Evolutionary conservation across 2,888 invertebrate genomes (phyloP).

Genomic region (Heliconius aoede): DNA sequence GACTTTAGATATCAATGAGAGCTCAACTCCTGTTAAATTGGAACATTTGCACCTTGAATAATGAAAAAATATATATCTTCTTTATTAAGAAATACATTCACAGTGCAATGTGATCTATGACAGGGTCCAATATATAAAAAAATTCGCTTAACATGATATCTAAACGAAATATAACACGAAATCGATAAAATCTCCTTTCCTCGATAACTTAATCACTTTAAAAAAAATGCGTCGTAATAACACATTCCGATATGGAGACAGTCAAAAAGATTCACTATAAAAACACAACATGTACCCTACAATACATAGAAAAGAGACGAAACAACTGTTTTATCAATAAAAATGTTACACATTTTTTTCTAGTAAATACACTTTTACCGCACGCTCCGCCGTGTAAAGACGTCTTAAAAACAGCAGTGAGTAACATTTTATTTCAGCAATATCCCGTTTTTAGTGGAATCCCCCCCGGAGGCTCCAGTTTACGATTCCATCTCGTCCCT

Average conservation of each 20-base stretch:
- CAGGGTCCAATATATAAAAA: too few species aligned
- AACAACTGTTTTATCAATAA: conserved; percentile 29
- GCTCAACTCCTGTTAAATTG: too few species aligned
- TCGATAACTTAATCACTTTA: not conserved
- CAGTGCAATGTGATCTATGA: too few species aligned
- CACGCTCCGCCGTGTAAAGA: conserved; percentile 27
- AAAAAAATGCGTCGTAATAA: not conserved
- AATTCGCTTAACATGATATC: too few species aligned
- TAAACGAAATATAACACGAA: not conserved
- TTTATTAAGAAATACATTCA: too few species aligned
- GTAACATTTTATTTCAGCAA: conserved; percentile 51
- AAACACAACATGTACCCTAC: not conserved
- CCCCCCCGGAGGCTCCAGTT: conserved; percentile 46
- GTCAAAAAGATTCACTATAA: not conserved
- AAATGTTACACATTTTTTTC: conserved; percentile 37
- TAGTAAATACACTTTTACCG: conserved; percentile 14
- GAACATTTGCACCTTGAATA: too few species aligned
- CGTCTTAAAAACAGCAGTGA: conserved; percentile 31
- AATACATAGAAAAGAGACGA: conserved; percentile 4
- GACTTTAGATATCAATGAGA: too few species aligned
- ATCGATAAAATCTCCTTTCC: not conserved
- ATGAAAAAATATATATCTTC: too few species aligned
- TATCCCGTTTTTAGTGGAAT: conserved; percentile 48
- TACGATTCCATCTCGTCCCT: conserved; percentile 48
- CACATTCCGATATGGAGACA: not conserved